Conservation (phyloP, 2,888 invertebrate species). For the Apamea epomidion region DNA sequence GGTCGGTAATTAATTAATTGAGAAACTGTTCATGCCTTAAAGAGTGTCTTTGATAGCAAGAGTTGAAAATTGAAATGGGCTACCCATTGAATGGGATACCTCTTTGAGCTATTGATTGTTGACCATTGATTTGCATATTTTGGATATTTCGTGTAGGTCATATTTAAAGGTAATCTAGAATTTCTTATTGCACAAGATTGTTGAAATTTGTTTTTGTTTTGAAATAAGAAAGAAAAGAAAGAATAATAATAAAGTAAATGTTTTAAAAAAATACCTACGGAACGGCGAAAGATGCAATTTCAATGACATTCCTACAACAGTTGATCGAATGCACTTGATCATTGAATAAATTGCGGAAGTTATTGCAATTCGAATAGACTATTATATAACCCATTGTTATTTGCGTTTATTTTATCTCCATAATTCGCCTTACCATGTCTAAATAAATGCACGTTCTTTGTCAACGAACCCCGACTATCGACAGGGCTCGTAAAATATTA, state of each 20-base stretch:
- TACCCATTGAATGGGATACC: too few relatives aligned
- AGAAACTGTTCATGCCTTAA: conserved; percentile 22
- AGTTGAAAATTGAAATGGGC: neutral
- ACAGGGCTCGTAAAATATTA: conserved; percentile 72
- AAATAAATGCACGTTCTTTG: conserved; percentile 63
- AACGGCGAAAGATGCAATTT: neutral
- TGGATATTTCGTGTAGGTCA: neutral
- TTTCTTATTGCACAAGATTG: neutral
- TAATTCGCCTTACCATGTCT: conserved; percentile 44
- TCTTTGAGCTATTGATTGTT: neutral
- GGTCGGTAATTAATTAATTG: conserved; percentile 43
- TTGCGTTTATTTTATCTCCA: conserved; percentile 29
- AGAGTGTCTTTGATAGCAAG: conserved; percentile 6
- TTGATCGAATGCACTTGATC: neutral
- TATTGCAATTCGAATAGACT: neutral
- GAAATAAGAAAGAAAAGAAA: neutral
- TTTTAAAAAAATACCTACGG: neutral
- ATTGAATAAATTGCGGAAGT: neutral
- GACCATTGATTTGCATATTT: neutral
- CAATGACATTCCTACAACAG: neutral
- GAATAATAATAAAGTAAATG: neutral
- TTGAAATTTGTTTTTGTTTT: neutral
- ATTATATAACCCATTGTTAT: conserved; percentile 9
- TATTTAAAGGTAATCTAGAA: neutral
- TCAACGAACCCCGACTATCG: conserved; percentile 66